Percentiles rank a stretch among this genome's conserved stretches.
phyloP scores from a whole-genome alignment of 2,797 vertebrate genomes.

The Phaenicophaeus curvirostris region DNA sequence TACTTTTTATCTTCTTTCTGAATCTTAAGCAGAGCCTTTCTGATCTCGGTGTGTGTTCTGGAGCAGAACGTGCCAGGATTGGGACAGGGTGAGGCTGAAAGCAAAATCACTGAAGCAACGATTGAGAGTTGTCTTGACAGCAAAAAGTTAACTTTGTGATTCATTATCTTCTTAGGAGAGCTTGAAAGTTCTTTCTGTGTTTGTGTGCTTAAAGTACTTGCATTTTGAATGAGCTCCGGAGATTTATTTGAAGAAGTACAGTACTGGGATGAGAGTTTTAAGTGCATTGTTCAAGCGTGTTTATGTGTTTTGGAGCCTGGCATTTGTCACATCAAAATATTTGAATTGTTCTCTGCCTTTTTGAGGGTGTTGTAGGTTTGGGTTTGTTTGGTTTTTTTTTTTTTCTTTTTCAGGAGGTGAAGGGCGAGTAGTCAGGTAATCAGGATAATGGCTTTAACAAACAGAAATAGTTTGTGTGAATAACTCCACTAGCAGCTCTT shows the following conservation, averaged over 20 bases:
- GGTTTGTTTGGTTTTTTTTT: neutral
- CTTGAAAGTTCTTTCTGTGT: neutral
- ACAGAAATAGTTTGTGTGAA: neutral
- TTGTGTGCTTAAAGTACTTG: neutral
- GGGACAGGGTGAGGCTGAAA: slow-evolving; percentile 20
- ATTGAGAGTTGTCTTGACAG: slow-evolving; percentile 8
- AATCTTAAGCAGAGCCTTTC: slow-evolving; percentile 29
- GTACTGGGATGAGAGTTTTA: neutral
- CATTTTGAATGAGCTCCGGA: slow-evolving; percentile 21
- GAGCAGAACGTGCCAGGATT: neutral
- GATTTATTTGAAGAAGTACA: neutral
- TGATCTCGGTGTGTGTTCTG: slow-evolving; percentile 62
- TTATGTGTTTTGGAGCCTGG: neutral
- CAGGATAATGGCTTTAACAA: slow-evolving; percentile 34
- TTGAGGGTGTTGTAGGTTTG: no score
- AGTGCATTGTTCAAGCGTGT: neutral
- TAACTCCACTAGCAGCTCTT: neutral
- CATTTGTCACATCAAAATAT: slow-evolving; percentile 10
- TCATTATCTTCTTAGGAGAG: neutral
- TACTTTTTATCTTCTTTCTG: slow-evolving; percentile 29
- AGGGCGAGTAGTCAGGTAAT: neutral
- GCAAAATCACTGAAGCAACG: neutral
- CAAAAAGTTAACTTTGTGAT: slow-evolving; percentile 26
- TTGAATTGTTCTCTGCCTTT: neutral
- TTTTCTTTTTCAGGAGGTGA: neutral